Evolutionary conservation across 2,888 invertebrate species (phyloP), one percentile per base, ranked within the genome.

Genomic region (Lepidochrysops patricia): DNA sequence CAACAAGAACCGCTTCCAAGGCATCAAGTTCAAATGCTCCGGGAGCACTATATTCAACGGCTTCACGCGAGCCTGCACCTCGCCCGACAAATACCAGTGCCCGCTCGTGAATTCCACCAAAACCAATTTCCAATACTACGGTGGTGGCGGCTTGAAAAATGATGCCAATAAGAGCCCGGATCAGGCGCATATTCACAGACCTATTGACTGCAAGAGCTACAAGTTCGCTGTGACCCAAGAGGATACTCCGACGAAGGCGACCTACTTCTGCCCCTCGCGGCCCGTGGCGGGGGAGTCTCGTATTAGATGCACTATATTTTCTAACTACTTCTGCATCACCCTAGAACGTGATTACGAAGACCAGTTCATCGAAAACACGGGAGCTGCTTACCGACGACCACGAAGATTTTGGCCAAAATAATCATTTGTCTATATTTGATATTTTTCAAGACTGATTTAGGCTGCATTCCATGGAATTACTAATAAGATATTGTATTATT

Each of bases 191-290:
- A 67, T 67, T 13, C 65, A 68, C 2, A 69, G 71, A 13, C 76
- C 84, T 0, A 82, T 88, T 29, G 87, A 88, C 63, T 89, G 89
- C 65, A 88, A 86, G 65, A 84, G 82, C 65, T 89, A 89, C 62
- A 89, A 85, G 61, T 84, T 89, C 27, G 72, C 79, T 15, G 80
- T 88, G 15, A 83, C 82, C 0, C 78, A 84, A 67, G 82, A 80
- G 12, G 70, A 72, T 4, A 71, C 70, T 4, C 80, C 84, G 0
- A 74, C 70, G 1, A 75, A 74, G 7, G 85, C 79, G 1, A 80
- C 85, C 0, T 88, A 80, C 65, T 88, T 89, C 68, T 89, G 88
- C 59, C 88, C 88, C 0, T 71, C 79, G 1, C 72, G 76, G 2
- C 85, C 88, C 0, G 71, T 77, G 0, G 67, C 64, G n/a, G 82